Base-by-base conservation (phyloP, 2,113 vertebrate species). In the Microcebus murinus region DNA sequence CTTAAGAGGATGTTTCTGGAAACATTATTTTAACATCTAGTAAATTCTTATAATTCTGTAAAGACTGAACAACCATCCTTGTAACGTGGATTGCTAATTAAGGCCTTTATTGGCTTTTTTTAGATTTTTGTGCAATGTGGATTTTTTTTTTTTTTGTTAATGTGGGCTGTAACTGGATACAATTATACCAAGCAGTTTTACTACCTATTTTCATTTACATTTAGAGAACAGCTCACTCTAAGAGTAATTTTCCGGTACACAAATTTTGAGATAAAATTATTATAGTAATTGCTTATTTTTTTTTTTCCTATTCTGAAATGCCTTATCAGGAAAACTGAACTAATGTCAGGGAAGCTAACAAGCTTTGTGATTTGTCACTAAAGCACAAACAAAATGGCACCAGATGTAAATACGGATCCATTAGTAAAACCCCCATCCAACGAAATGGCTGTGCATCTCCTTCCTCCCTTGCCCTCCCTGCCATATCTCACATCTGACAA, bases 201-300 rank as follows among this genome's bases (percentile, higher is more conserved):
- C 80, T 82, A 67, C 94, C 61, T 67, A 68, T 97, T 97, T 97
- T 95, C 93, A 96, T 97, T 97, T 98, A 39, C 84, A 97, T 52
- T 97, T 18, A 0, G 68, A 95, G 96, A 95, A 94, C 94, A 98
- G 70, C 90, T 98, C 85, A 76, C 96, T 98, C 95, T 92, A 94
- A 95, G 90, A 98, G 96, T 96, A 87, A 98, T 99, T 98, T 98
- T 98, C 98, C 97, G 96, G 91, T 98, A 98, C 96, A 98, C 96
- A 98, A 97, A 97, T 97, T 98, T 98, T 96, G 94, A 98, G 97
- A 98, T 97, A 90, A 97, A 97, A 98, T 96, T 92, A 95, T 96
- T 94, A 71, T 27, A 96, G 89, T 97, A 96, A 98, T 97, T 98
- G 95, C 59, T 94, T 96, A 95, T 92, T 87, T 52, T 52, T 15